These are phyloP conservation scores for Sycobia sp. DNA, from an alignment of 1,140 invertebrate genomes.

Conservation along the genomic window DNA sequence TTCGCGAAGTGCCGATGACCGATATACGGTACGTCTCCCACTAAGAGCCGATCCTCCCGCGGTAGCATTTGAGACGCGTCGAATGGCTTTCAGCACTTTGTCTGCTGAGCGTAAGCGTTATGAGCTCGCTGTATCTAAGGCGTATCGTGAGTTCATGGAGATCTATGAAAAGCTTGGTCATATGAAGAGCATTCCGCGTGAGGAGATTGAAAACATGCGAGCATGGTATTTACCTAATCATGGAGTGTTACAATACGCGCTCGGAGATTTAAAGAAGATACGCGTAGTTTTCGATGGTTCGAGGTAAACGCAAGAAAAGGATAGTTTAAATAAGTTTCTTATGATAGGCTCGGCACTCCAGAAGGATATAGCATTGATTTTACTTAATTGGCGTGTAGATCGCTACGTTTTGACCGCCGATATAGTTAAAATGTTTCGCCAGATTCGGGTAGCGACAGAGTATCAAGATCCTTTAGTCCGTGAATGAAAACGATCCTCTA, in stretches of 20 bases:
- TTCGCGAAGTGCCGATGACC: too few species aligned
- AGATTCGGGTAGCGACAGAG: constrained; percentile 37
- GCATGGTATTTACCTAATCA: constrained; percentile 31
- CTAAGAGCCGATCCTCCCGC: background rate
- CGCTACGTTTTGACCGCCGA: constrained; percentile 38
- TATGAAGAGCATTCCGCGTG: constrained; percentile 39
- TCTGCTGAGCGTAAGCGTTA: background rate
- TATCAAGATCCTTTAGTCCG: constrained; percentile 41
- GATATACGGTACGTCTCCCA: too few species aligned
- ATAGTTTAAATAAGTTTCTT: too few species aligned
- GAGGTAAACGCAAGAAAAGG: too few species aligned
- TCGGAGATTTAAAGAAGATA: background rate
- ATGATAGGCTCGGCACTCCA: constrained; percentile 14
- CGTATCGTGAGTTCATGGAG: constrained; percentile 43
- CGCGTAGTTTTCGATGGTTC: too few species aligned
- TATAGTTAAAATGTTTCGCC: constrained; percentile 47
- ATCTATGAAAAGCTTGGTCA: too few species aligned
- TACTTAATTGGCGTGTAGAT: too few species aligned
- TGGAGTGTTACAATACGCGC: constrained; percentile 11
- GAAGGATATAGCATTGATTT: constrained; percentile 20
- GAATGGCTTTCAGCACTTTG: background rate
- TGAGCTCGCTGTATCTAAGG: constrained; percentile 23
- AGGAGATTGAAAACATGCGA: too few species aligned
- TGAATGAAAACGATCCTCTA: background rate
- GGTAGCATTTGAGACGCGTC: background rate